These are phyloP conservation scores for Leptobrachium leishanense DNA, from an alignment of 2,113 vertebrate genomes.

Conservation along the genomic window DNA sequence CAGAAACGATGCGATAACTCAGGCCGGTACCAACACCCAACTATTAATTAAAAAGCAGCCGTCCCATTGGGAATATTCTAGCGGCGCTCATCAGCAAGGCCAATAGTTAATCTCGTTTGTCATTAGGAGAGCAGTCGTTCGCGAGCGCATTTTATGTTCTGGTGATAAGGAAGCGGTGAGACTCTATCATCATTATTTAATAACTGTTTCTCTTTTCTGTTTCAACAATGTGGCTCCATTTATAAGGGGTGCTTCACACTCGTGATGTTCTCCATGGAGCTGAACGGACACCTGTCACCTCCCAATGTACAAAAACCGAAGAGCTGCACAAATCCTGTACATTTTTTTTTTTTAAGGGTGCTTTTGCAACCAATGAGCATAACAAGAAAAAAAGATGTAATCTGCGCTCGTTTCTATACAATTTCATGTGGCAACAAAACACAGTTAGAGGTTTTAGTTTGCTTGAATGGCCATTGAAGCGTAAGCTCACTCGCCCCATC, in stretches of 20 bases:
- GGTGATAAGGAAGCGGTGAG: background rate
- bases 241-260: background rate
- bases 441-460: too few species aligned
- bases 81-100: background rate
- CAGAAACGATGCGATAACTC: constrained; percentile 39
- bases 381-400: too few species aligned
- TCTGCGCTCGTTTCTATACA: too few species aligned
- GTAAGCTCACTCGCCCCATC: too few species aligned
- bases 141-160: background rate
- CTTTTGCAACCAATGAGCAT: too few species aligned
- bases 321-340: too few species aligned
- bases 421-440: too few species aligned
- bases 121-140: background rate
- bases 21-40: background rate
- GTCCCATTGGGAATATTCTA: background rate
- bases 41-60: constrained; percentile 24
- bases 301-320: background rate
- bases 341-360: too few species aligned
- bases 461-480: too few species aligned
- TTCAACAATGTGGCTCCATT: background rate
- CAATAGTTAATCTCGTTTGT: background rate
- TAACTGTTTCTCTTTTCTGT: background rate
- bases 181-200: background rate
- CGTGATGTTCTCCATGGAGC: background rate
- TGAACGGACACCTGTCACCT: background rate